phyloP scores from a whole-genome alignment of 1,140 invertebrate species.

The Lordiphosa stackelbergi region DNA sequence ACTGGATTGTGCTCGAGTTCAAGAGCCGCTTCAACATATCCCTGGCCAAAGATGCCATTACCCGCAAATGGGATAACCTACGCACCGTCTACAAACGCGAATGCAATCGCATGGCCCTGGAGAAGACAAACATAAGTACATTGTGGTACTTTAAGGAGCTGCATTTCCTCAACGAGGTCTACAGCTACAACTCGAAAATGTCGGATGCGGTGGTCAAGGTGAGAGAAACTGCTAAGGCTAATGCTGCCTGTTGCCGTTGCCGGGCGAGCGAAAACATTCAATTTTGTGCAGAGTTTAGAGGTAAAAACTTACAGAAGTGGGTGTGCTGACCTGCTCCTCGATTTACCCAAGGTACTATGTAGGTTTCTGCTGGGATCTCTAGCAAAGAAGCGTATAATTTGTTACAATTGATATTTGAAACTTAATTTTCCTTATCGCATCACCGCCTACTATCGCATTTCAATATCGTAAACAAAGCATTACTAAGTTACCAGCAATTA shows the following conservation, averaged over 20 bases:
- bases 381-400: too few relatives aligned
- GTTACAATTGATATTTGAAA: too few relatives aligned
- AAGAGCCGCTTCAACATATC: conserved; percentile 68
- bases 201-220: conserved; percentile 68
- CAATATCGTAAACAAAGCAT: too few relatives aligned
- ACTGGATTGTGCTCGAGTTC: conserved; percentile 70
- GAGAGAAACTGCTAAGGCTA: conserved; percentile 5
- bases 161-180: conserved; percentile 71
- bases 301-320: too few relatives aligned
- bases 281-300: too few relatives aligned
- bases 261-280: too few relatives aligned
- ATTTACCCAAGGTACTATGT: too few relatives aligned
- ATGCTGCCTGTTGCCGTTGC: conserved; percentile 1
- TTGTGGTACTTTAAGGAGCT: conserved; percentile 72
- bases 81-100: conserved; percentile 73
- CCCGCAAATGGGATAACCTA: conserved; percentile 72
- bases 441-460: too few relatives aligned
- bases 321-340: too few relatives aligned
- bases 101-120: conserved; percentile 72
- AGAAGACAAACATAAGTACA: conserved; percentile 69
- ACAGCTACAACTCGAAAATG: conserved; percentile 74
- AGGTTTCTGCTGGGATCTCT: too few relatives aligned
- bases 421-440: too few relatives aligned
- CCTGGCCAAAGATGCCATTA: conserved; percentile 69
- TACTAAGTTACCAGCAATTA: too few relatives aligned